A percentile compares a stretch with the other conserved stretches of the same genome.
Conservation (phyloP, 2,888 invertebrate species). For the Drosophila nr. medialis region DNA sequence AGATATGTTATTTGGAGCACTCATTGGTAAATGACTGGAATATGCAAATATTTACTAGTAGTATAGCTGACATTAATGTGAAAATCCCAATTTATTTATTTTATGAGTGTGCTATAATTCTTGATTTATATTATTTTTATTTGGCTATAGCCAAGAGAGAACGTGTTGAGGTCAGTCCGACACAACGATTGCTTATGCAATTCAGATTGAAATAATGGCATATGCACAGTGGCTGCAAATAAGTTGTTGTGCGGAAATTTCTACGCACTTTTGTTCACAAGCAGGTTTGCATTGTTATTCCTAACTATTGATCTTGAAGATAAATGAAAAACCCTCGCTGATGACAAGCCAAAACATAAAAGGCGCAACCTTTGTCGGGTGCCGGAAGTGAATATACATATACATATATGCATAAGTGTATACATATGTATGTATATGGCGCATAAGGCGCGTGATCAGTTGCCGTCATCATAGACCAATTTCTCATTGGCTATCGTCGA, state of each 20-base stretch:
- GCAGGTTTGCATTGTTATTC: slow-evolving; percentile 9
- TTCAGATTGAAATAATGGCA: slow-evolving; percentile 36
- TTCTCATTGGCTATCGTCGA: slow-evolving; percentile 47
- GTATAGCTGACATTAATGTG: slow-evolving; percentile 19
- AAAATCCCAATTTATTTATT: slow-evolving; percentile 27
- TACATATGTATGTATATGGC: slow-evolving; percentile 34
- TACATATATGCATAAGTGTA: slow-evolving; percentile 32
- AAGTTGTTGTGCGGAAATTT: slow-evolving; percentile 69
- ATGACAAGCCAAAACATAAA: slow-evolving; percentile 25
- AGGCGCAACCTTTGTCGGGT: slow-evolving; percentile 46
- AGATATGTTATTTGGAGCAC: not conserved
- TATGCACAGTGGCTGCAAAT: slow-evolving; percentile 40
- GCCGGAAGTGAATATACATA: slow-evolving; percentile 63
- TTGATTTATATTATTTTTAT: slow-evolving; percentile 50
- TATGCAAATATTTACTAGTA: slow-evolving; percentile 22
- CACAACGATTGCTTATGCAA: slow-evolving; percentile 57
- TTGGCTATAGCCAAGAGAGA: slow-evolving; percentile 33
- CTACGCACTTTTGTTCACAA: slow-evolving; percentile 53
- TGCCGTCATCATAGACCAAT: slow-evolving; percentile 34
- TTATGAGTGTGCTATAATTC: slow-evolving; percentile 36
- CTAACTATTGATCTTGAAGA: slow-evolving; percentile 66
- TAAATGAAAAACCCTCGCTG: slow-evolving; percentile 47
- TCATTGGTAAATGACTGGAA: slow-evolving; percentile 9
- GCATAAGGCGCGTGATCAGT: slow-evolving; percentile 56
- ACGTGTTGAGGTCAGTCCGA: slow-evolving; percentile 72